Evolutionary conservation across 2,797 vertebrate species (phyloP).

Genomic region (Acrossocheilus wenchowensis): DNA sequence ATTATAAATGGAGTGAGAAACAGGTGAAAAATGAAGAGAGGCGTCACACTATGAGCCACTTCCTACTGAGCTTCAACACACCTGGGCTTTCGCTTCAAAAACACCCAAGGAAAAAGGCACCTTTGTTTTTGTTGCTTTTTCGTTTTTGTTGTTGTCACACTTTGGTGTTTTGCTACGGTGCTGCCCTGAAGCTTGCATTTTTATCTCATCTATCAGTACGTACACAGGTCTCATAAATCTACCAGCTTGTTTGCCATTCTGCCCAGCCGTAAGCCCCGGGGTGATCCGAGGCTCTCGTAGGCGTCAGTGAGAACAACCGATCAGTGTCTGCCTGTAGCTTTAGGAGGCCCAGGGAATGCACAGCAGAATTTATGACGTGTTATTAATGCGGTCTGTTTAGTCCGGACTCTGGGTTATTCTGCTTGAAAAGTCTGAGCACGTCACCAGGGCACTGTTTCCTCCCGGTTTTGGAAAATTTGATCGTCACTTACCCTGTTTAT

Average conservation of each 20-base stretch:
- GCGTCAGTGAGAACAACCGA: conserved; percentile 38
- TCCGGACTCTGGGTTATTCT: conserved; percentile 31
- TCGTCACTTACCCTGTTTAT: background rate
- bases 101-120: background rate
- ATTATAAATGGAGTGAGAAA: conserved; percentile 10
- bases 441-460: conserved; percentile 2
- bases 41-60: background rate
- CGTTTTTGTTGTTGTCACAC: conserved; percentile 39
- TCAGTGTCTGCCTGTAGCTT: conserved; percentile 45
- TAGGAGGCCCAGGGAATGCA: conserved; percentile 32
- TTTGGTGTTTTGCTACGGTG: conserved; percentile 36
- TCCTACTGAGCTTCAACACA: conserved; percentile 10
- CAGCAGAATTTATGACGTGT: conserved; percentile 34
- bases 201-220: conserved; percentile 52
- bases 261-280: conserved; percentile 45
- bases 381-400: conserved; percentile 47
- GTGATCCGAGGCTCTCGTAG: conserved; percentile 41
- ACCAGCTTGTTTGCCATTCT: conserved; percentile 51
- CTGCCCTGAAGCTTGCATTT: conserved; percentile 54
- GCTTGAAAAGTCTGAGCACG: conserved; percentile 23
- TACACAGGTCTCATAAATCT: conserved; percentile 52
- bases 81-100: conserved; percentile 28
- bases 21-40: background rate
- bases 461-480: conserved; percentile 22
- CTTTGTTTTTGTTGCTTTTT: background rate